Evolutionary conservation across 2,113 vertebrate species (phyloP), one percentile per base, ranked within the genome.

Genomic region (Datnioides undecimradiatus): DNA sequence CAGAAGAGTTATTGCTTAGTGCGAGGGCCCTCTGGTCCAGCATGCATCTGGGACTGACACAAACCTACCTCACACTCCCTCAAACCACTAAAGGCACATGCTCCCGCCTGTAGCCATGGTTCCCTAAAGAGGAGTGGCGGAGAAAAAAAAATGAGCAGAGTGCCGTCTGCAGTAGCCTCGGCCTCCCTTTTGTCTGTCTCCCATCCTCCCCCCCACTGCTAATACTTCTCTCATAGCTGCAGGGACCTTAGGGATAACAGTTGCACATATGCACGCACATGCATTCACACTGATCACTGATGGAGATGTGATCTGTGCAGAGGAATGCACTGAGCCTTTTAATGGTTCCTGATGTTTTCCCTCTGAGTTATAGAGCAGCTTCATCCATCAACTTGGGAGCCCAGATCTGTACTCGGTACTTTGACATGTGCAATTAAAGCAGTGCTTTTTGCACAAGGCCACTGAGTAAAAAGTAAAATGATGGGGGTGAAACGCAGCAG

Each of bases 111-210:
- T 85, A 91, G 87, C 82, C 80, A 87, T 91, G 86, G 85, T 83
- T 91, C 87, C 90, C 82, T 71, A 73, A 80, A 90, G 67, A 85
- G 60, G 80, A 84, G 79, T 23, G 48, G 68, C 43, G 13, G 49
- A 76, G 82, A 85, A 51, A 79, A 88, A 90, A 88, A 90, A 88
- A 89, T 54, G 86, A 69, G 77, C 82, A 87, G 80, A 91, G 86
- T 70, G 86, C 77, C 78, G 88, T 76, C 82, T 87, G 73, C 70
- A 82, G 82, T 79, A 62, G 58, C 78, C 71, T 83, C 19, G 3
- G 75, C 80, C 67, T 68, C 64, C 64, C 76, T 73, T 88, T 88
- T 91, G 90, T 90, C 76, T 78, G 58, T 63, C 74, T 55, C 51
- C 70, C 59, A 62, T 79, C 73, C 81, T 72, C n/a, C 71, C 71